Conservation (phyloP, 2,113 vertebrate genomes). For the Madoqua kirkii region DNA sequence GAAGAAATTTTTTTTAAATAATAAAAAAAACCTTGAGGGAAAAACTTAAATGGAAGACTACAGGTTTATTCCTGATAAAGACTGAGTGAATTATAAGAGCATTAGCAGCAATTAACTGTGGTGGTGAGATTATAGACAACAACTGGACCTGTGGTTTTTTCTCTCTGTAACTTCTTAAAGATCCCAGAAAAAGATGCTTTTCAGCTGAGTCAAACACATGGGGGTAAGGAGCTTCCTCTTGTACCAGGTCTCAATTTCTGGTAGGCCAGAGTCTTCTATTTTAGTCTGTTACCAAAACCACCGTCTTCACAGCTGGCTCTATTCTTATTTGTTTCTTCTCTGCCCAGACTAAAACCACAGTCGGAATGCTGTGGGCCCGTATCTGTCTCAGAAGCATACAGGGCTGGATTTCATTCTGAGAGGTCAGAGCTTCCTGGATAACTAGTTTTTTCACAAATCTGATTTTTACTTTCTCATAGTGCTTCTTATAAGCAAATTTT, state of each 20-base stretch:
- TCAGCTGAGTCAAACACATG: background rate
- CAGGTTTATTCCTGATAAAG: background rate
- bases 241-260: background rate
- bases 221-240: background rate
- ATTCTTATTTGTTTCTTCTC: background rate
- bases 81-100: background rate
- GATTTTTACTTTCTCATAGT: background rate
- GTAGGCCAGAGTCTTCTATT: background rate
- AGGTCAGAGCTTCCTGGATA: background rate
- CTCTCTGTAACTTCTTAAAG: background rate
- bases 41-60: background rate
- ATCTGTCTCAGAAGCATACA: background rate
- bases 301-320: background rate
- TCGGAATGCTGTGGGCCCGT: background rate
- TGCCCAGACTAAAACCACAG: slow-evolving; percentile 3
- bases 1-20: background rate
- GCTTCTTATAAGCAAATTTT: background rate
- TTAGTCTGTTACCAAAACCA: background rate
- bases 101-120: background rate
- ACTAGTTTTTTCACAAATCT: background rate
- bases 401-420: background rate
- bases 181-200: background rate
- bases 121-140: background rate
- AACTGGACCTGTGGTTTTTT: background rate
- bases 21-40: background rate